Evolutionary conservation across 2,113 vertebrate species (phyloP), one percentile per base, ranked within the genome.

Genomic region (Erythrocercus mccallii): DNA sequence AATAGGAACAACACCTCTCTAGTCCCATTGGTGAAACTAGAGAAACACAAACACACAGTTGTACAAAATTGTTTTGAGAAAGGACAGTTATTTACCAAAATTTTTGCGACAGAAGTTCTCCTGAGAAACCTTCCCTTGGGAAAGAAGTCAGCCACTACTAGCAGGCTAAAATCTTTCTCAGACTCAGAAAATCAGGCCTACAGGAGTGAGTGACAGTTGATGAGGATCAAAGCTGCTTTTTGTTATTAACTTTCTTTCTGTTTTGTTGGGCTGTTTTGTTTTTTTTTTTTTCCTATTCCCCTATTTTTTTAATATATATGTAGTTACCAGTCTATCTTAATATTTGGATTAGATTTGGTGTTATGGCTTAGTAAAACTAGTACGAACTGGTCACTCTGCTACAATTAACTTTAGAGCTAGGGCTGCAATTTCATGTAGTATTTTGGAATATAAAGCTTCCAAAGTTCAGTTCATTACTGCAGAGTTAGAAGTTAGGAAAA

Each of bases 261-360:
- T 6, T 20, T 6, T 1, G 42, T 22, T 50, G n/a, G n/a, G n/a
- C n/a, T 22, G 21, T 23, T n/a, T 4, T 4, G 4, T 9, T 21
- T 5, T 10, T 8, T 5, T 14, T 9, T 21, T 27, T 53, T n/a
- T 14, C 0, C 3, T 47, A 6, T 24, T 24, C 3, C 3, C 21
- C 6, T 2, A 20, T 7, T 31, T 21, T 27, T 24, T 19, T 5
- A 3, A 16, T 10, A 54, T 25, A 27, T 4, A 12, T 12, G 21
- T 31, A 35, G 9, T 50, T 72, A 42, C 7, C 8, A 38, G 44
- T 44, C 14, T 10, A 11, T 20, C 21, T 64, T 45, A 62, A 47
- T 30, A 9, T 83, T 80, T 83, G 31, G 13, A 35, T 56, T 77
- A 77, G 4, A 20, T 57, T 74, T 62, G 7, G 1, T 20, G 2